Base-by-base conservation (phyloP, 2,113 vertebrate species). In the Chionis minor region DNA sequence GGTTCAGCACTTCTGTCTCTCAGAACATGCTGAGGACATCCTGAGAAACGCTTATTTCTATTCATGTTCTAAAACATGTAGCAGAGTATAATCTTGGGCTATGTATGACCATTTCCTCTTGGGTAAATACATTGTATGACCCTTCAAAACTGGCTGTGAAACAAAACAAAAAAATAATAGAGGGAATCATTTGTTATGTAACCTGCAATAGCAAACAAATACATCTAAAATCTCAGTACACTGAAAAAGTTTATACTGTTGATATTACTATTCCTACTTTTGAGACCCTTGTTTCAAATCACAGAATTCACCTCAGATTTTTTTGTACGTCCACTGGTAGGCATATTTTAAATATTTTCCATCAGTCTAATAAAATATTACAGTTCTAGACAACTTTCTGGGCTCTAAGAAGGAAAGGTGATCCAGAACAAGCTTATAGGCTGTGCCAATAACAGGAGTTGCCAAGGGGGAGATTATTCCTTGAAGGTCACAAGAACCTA, bases 401-500 rank as follows among this genome's bases (percentile, higher is more conserved):
- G 33, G 33, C 12, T 45, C 6, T 15, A 32, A 63, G 32, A 63
- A 63, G 14, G 33, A 63, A 74, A 17, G 2, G 7, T 59, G 5
- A 35, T 51, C 3, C 10, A 90, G 45, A 80, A 59, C 14, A 4
- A 82, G 2, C 6, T 27, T 7, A n/a, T 4, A 72, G 20, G 5
- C 8, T 56, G 1, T 44, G 28, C 2, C 54, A 6, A 35, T 85
- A 13, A 2, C 6, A 59, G 10, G 42, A 44, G 5, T 0, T 15
- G 33, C 5, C 7, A 22, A 45, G 66, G 40, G 11, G 44, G 16
- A 87, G 0, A 1, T 61, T 72, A 11, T 69, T 89, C 22, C 65
- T 54, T 0, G 0, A 62, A 42, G 5, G 3, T 21, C 2, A 0
- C 11, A 40, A 65, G 12, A 24, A 52, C 3, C 0, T 20, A 42